These are phyloP conservation scores for Callosobruchus maculatus DNA, from an alignment of 2,888 invertebrate species.

Conservation along the genomic window DNA sequence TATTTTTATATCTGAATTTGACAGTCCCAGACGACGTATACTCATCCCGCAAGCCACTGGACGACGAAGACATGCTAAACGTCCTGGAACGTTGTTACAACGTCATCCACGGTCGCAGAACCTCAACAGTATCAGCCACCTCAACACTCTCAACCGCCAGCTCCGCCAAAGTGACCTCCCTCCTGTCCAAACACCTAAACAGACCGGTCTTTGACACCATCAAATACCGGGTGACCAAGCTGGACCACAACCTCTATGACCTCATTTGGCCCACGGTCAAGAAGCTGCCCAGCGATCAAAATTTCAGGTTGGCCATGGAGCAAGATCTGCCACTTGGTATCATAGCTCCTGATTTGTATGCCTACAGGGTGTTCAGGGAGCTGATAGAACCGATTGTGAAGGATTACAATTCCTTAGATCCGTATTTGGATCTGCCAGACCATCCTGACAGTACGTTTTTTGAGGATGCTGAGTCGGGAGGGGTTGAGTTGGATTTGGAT, in stretches of 20 bases:
- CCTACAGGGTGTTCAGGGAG: constrained; percentile 79
- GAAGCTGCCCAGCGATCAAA: constrained; percentile 62
- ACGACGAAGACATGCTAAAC: constrained; percentile 65
- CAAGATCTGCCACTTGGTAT: constrained; percentile 73
- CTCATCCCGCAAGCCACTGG: constrained; percentile 70
- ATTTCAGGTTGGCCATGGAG: constrained; percentile 57
- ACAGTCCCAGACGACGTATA: constrained; percentile 72
- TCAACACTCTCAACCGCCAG: constrained; percentile 48
- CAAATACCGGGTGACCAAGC: constrained; percentile 72
- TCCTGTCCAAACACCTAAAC: constrained; percentile 73
- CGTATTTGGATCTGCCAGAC: constrained; percentile 59
- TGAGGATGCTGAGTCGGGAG: constrained; percentile 27
- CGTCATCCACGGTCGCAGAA: constrained; percentile 61
- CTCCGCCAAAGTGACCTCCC: constrained; percentile 47
- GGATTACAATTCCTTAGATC: constrained; percentile 70
- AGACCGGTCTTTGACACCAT: constrained; percentile 69
- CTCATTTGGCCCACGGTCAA: constrained; percentile 87
- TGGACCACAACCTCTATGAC: constrained; percentile 84
- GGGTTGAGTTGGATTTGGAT: constrained; percentile 63
- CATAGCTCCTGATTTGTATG: constrained; percentile 81
- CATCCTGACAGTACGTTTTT: constrained; percentile 62
- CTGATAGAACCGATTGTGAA: constrained; percentile 79
- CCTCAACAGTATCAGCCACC: constrained; percentile 55
- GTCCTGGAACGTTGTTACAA: constrained; percentile 75
- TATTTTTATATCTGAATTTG: neutral